phyloP scores from a whole-genome alignment of 1,140 invertebrate genomes.

The Pinna nobilis region DNA sequence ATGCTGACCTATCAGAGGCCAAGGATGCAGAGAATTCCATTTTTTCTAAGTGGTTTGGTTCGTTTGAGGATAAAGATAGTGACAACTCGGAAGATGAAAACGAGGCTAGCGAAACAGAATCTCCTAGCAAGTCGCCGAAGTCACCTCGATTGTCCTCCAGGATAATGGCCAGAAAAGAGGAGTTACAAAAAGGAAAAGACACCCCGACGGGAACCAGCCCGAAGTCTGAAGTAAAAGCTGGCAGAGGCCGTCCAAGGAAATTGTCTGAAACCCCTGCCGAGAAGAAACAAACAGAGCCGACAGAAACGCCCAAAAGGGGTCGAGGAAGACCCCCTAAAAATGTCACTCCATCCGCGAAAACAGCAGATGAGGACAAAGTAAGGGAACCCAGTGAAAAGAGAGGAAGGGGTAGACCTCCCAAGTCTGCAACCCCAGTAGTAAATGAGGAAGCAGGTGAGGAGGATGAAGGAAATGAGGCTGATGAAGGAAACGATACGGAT shows the following conservation, averaged over 20 bases:
- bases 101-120: background rate
- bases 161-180: no score
- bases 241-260: background rate
- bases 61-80: background rate
- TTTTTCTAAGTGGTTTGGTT: background rate
- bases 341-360: background rate
- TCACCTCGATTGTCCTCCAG: background rate
- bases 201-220: background rate
- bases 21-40: background rate
- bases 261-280: background rate
- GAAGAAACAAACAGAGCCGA: background rate
- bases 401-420: background rate
- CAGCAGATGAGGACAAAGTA: conserved; percentile 23
- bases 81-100: background rate
- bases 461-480: conserved; percentile 10
- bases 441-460: conserved; percentile 20
- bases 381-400: background rate
- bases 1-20: no score
- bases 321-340: conserved; percentile 2
- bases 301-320: background rate
- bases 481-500: conserved; percentile 18
- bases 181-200: background rate
- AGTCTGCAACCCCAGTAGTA: conserved; percentile 1
- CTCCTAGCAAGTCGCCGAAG: background rate
- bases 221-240: conserved; percentile 1